phyloP scores from a whole-genome alignment of 1,140 invertebrate genomes.

The Macrobrachium nipponense region DNA sequence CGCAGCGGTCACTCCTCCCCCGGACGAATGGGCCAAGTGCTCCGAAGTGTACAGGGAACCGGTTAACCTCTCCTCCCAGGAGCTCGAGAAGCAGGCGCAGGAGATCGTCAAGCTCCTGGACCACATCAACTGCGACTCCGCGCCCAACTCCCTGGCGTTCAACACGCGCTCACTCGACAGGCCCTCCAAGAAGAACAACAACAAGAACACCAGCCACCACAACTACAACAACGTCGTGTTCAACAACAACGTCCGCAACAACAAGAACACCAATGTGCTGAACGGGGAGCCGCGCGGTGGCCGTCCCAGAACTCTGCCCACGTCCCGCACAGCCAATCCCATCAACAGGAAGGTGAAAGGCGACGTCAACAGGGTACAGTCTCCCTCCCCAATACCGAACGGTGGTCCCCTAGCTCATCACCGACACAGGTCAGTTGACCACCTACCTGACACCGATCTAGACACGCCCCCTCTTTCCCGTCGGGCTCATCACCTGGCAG shows the following conservation, averaged over 20 bases:
- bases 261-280: conserved; percentile 5
- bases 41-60: conserved; percentile 75
- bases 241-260: conserved; percentile 37
- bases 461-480: conserved; percentile 2
- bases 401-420: conserved; percentile 8
- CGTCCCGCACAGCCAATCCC: conserved; percentile 50
- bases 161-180: conserved; percentile 55
- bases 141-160: conserved; percentile 52
- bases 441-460: conserved; percentile 39
- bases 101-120: conserved; percentile 79
- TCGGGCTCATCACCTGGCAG: background rate
- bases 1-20: conserved; percentile 68
- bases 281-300: conserved; percentile 66
- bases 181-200: conserved; percentile 27
- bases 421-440: conserved; percentile 31
- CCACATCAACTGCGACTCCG: conserved; percentile 76
- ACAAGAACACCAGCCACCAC: conserved; percentile 51
- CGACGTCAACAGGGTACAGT: conserved; percentile 41
- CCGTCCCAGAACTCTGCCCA: conserved; percentile 70
- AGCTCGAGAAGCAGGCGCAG: conserved; percentile 74
- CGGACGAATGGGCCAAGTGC: conserved; percentile 71
- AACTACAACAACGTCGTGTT: conserved; percentile 53
- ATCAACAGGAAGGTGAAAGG: conserved; percentile 47
- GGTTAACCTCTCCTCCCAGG: conserved; percentile 73
- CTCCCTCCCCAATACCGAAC: background rate